phyloP scores from a whole-genome alignment of 2,113 vertebrate species.

The Donacobius atricapilla region DNA sequence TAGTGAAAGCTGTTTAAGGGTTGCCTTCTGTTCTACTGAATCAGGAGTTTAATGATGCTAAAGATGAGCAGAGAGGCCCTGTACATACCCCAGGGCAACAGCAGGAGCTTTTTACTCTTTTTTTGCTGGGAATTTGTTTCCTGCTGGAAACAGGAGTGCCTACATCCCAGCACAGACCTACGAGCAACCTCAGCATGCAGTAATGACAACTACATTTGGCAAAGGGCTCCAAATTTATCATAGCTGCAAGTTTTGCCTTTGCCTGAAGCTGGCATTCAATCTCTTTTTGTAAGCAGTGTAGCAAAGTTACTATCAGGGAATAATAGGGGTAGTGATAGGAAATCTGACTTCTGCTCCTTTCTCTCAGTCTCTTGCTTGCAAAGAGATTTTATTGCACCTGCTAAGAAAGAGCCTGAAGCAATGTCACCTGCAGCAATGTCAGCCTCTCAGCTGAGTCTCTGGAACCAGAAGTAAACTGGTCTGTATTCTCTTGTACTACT shows the following conservation, averaged over 20 bases:
- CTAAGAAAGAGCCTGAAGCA: background rate
- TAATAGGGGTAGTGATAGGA: background rate
- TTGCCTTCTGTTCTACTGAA: background rate
- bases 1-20: background rate
- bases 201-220: background rate
- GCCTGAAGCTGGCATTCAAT: background rate
- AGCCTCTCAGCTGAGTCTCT: background rate
- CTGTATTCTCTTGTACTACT: background rate
- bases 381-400: background rate
- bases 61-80: background rate
- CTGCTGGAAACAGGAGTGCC: background rate
- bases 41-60: background rate
- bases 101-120: background rate
- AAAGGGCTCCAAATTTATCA: background rate
- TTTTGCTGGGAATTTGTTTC: background rate
- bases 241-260: background rate
- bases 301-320: background rate
- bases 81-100: fast-evolving
- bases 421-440: background rate
- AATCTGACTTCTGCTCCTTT: background rate
- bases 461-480: background rate
- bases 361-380: background rate
- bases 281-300: background rate
- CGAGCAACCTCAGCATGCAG: background rate
- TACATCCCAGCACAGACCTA: background rate